These are phyloP conservation scores for Helogale parvula DNA, from an alignment of 2,113 vertebrate species.

Conservation along the genomic window DNA sequence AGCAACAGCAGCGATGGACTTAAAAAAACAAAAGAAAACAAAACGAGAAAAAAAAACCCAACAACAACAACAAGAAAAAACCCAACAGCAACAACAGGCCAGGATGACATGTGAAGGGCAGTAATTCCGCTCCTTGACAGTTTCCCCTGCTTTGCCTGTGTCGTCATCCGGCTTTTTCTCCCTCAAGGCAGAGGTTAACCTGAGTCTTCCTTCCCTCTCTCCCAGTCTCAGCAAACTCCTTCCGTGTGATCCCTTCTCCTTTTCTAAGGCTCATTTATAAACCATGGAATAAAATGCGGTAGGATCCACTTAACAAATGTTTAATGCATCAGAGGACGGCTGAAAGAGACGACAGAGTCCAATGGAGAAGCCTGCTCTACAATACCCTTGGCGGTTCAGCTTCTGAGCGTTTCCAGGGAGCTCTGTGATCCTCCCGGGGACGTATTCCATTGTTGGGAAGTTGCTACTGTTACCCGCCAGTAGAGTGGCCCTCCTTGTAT, in stretches of 20 bases:
- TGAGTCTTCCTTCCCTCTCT: neutral
- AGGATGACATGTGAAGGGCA: neutral
- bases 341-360: neutral
- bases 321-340: neutral
- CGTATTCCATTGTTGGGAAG: neutral
- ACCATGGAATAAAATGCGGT: neutral
- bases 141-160: neutral
- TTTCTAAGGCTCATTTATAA: neutral
- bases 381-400: neutral
- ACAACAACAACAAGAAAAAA: neutral
- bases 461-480: neutral
- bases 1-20: neutral
- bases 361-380: neutral
- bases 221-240: neutral
- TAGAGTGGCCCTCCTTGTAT: neutral
- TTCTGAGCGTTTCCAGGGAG: neutral
- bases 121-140: neutral
- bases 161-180: neutral
- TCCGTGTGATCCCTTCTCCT: neutral
- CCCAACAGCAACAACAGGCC: neutral
- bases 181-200: neutral
- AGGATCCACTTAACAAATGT: neutral
- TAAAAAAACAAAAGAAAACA: neutral
- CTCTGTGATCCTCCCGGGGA: neutral
- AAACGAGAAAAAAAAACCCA: too few species aligned